Conservation (phyloP, 2,113 vertebrate genomes). For the Heloderma charlesbogerti region DNA sequence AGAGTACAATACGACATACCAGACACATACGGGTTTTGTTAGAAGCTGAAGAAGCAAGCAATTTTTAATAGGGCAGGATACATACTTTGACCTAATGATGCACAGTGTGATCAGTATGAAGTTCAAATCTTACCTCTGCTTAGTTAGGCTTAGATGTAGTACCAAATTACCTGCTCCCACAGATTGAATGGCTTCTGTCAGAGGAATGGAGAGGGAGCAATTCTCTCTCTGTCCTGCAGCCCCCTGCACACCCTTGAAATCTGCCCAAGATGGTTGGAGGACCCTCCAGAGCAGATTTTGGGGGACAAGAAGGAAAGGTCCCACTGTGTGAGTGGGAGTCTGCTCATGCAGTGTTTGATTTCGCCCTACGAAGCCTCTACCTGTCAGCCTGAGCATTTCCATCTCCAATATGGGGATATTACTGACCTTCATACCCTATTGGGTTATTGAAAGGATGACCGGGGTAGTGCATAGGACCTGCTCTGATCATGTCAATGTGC, state of each 20-base stretch:
- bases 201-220: no score
- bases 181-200: background rate
- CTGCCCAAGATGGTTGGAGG: background rate
- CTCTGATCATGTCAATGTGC: background rate
- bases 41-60: background rate
- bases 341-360: no score
- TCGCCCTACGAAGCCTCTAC: background rate
- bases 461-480: background rate
- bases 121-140: background rate
- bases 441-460: background rate
- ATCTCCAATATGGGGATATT: background rate
- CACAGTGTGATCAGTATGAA: background rate
- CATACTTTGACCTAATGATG: background rate
- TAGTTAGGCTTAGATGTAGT: background rate
- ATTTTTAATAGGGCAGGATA: background rate
- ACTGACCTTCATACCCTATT: background rate
- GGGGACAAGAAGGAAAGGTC: background rate
- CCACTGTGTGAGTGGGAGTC: background rate
- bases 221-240: no score
- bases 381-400: background rate
- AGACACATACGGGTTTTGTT: background rate
- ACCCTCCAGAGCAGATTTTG: no score
- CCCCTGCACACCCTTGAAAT: background rate
- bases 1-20: conserved; percentile 12
- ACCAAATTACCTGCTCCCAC: background rate